Base-by-base conservation (phyloP, 2,888 invertebrate species). In the Quadroppia sp. region DNA sequence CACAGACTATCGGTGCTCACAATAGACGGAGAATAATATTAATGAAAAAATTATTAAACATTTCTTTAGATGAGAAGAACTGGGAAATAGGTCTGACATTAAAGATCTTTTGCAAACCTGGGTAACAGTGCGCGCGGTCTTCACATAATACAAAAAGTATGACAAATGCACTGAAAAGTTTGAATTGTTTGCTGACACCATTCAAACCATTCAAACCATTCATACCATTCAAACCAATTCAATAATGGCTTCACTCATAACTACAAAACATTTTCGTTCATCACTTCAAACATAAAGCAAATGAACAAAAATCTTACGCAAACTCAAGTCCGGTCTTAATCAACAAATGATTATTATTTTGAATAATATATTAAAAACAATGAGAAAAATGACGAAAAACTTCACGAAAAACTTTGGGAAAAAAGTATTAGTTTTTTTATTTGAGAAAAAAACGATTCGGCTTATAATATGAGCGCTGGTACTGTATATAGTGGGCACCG, bases 101-200 rank as follows among this genome's bases (percentile, higher is more conserved):
- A 36, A 64, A 64, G 61, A 64, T 36, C 36, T 17, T 9, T 17
- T 61, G 59, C 56, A 30, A 56, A 56, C 45, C 45, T 45, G 28
- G 56, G 13, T 56, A 56, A 56, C 56, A 15, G 36, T 64, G 61
- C 36, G 36, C 32, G 56, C n/a, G 36, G 61, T 64, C 61, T 64
- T 36, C 20, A 36, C 61, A 36, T 36, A 20, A n/a, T 36, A 36
- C 61, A 36, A 64, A 64, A 59, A 48, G 17, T 45, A 64, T 36
- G 61, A 64, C 61, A 64, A 64, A 64, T 64, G 36, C 15, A 4
- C 36, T 40, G 36, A n/a, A 7, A 45, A 36, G n/a, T n/a, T n/a
- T n/a, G n/a, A n/a, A 64, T 64, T 36, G 36, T 64, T 64, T 64
- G 61, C 36, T 64, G 61, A 64, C 61, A 64, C 36, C 61, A 64